Evolutionary conservation across 1,140 invertebrate genomes (phyloP), one percentile per base, ranked within the genome.

Genomic region (Penaeus chinensis): DNA sequence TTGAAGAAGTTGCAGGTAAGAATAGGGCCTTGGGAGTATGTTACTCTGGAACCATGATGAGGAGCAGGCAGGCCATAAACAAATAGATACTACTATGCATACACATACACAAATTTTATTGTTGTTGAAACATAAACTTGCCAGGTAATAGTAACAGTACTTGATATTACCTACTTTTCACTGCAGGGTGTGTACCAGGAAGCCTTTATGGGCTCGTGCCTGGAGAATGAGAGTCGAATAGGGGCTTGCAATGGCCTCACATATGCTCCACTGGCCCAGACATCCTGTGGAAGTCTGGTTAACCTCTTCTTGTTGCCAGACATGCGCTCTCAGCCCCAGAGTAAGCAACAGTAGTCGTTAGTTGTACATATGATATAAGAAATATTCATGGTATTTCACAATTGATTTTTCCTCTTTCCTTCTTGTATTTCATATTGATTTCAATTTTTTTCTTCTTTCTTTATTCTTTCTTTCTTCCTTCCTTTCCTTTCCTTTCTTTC

Each of bases 251-350:
- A 93, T 89, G 92, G 93, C 42, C 92, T 92, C 85, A 91, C 95
- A 18, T 93, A 94, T 77, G 93, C 94, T 88, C 93, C 93, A 80
- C 91, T 95, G 74, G 93, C 92, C 90, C 91, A 93, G 20, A 92
- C 92, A 82, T 93, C 92, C 62, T 94, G 93, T 89, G 94, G 94
- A 27, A 92, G 92, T 82, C 94, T 94, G 22, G 92, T 96, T 54
- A 96, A 96, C 92, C 92, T 96, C 80, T 96, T 95, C 92, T 91
- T 96, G 13, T 92, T 96, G 88, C 95, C 96, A 54, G 93, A 94
- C 82, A 94, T 86, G 42, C 63, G 84, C 20, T 76, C 95, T 69
- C 92, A 93, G 77, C 93, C 92, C 89, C 93, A 94, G 91, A 94
- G 95, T 95, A 93, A 93, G 91, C 69, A 82, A 85, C 69, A 37